These are phyloP conservation scores for Coracias cyanogaster DNA, from an alignment of 2,797 vertebrate species.

Conservation along the genomic window DNA sequence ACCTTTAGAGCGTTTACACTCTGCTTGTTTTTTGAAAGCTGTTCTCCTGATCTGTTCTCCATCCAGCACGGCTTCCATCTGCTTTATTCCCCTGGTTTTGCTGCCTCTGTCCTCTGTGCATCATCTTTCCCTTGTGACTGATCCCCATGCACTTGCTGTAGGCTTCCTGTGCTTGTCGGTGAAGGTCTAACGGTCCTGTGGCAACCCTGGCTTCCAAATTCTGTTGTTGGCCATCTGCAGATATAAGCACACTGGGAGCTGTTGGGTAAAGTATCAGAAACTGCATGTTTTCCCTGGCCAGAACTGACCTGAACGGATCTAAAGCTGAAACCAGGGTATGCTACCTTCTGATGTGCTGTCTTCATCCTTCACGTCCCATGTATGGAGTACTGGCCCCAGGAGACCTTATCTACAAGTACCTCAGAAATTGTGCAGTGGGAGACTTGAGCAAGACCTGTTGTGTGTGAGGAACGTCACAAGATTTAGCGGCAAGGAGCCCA, in stretches of 20 bases:
- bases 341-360: background rate
- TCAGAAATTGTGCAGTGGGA: background rate
- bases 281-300: background rate
- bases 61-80: background rate
- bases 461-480: background rate
- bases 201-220: background rate
- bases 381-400: background rate
- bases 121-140: background rate
- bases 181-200: background rate
- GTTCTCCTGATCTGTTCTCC: background rate
- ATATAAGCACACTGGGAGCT: background rate
- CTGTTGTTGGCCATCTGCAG: background rate
- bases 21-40: background rate
- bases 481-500: background rate
- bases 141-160: accelerated
- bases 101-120: background rate
- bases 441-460: background rate
- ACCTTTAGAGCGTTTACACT: background rate
- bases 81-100: background rate
- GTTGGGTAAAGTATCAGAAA: background rate
- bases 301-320: background rate
- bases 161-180: background rate
- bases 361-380: accelerated
- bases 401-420: background rate
- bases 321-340: accelerated